phyloP scores from a whole-genome alignment of 35 echinoderm and acorn worm species.

The Eucidaris tribuloides region DNA sequence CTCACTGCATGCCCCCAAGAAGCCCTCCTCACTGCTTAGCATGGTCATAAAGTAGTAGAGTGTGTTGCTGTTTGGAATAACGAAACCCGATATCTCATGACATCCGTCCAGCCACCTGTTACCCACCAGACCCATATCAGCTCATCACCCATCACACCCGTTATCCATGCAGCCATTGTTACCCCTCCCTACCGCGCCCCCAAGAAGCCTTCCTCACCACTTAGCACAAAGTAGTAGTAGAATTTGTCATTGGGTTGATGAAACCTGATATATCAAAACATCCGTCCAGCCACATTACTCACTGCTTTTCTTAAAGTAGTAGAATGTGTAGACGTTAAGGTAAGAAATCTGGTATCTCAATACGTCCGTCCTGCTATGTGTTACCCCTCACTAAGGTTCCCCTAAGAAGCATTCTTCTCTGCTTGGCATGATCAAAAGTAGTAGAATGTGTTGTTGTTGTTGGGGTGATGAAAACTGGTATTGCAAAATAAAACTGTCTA shows the following conservation, averaged over 20 bases:
- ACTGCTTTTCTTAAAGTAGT: neutral
- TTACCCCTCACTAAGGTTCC: constrained; percentile 34
- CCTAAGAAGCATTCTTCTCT: constrained; percentile 12
- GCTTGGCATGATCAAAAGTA: too few species aligned
- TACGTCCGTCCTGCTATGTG: neutral
- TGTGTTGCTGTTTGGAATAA: too few species aligned
- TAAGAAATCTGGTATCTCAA: neutral
- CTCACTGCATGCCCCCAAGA: constrained; percentile 15
- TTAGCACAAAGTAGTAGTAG: constrained; percentile 40
- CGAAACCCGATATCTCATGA: too few species aligned
- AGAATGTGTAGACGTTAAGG: too few species aligned
- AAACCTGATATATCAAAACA: too few species aligned
- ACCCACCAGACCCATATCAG: neutral
- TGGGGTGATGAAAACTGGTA: too few species aligned
- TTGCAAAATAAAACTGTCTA: too few species aligned
- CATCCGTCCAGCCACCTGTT: too few species aligned
- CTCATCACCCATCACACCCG: neutral
- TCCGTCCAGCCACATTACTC: too few species aligned
- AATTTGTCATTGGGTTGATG: too few species aligned
- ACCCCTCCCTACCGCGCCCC: constrained; percentile 35
- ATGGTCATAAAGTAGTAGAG: constrained; percentile 47
- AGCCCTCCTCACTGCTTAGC: constrained; percentile 20
- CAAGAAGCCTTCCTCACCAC: constrained; percentile 28
- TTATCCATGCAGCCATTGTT: neutral
- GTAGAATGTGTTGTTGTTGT: too few species aligned